Base-by-base conservation (phyloP, 2,888 invertebrate genomes). In the Pollenia angustigena region DNA sequence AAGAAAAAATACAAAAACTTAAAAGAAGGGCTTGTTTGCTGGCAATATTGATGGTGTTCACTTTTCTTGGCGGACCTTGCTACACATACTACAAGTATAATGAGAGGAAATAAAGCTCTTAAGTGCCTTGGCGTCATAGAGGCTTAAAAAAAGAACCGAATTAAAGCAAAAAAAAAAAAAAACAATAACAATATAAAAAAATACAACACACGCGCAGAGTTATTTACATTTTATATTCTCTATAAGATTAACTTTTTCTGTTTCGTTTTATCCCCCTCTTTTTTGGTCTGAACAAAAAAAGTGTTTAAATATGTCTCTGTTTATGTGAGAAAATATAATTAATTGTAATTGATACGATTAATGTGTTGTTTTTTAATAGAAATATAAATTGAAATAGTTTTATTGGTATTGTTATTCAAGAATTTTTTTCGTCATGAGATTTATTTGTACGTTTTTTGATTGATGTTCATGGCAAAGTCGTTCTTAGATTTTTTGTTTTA, bases 121-220 rank as follows among this genome's bases (percentile, higher is more conserved):
- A 91, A 91, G 91, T 90, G 92, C 89, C 90, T 91, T 91, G 92
- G 92, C 91, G 92, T 90, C 91, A 90, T 60, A 60, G 88, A 90
- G 91, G 89, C 91, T 91, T 91, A 91, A 89, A 52, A 44, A 46
- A 64, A 81, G 81, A 32, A 10, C 7, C 23, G 66, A 46, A 42
- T 42, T 23, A 60, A 60, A 72, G 79, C 54, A 42, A 46, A 14
- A 40, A 46, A 62, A 50, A 23, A 42, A 8, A 69, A 69, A 40
- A 12, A 23, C n/a, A n/a, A n/a, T n/a, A n/a, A n/a, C n/a, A n/a
- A n/a, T n/a, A n/a, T n/a, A 56, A 44, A 52, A 44, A 42, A 32
- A 23, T 52, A 72, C 46, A 71, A 44, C 11, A 81, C 52, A 85
- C 71, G 32, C 52, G n/a, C 48, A 44, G 64, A 42, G 2, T 23